Evolutionary conservation across 1,140 invertebrate genomes (phyloP).

Genomic region (Lepeophtheirus salmonis): DNA sequence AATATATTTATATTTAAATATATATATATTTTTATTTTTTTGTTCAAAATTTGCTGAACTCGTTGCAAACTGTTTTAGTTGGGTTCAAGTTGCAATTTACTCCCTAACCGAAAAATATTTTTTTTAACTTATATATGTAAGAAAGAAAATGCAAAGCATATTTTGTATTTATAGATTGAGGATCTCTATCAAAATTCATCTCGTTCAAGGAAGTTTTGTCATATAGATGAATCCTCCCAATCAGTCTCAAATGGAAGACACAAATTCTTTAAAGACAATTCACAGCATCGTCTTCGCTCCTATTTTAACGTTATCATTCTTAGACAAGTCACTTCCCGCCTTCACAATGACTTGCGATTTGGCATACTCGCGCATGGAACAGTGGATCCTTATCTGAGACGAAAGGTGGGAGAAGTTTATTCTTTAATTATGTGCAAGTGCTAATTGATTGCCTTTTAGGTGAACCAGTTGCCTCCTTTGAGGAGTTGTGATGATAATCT

Average conservation of each 20-base stretch:
- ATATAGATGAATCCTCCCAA: background rate
- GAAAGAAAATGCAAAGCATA: too few relatives aligned
- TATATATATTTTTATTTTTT: too few relatives aligned
- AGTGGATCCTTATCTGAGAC: background rate
- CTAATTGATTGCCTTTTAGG: too few relatives aligned
- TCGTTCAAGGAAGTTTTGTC: background rate
- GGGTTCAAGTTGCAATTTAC: too few relatives aligned
- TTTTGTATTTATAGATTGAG: background rate
- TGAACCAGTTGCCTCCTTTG: background rate
- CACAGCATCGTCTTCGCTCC: background rate
- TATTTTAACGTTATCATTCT: background rate
- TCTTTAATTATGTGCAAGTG: too few relatives aligned
- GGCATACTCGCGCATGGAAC: background rate
- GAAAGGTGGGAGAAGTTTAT: too few relatives aligned
- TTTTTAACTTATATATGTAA: too few relatives aligned
- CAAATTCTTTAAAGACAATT: background rate
- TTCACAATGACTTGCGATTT: background rate
- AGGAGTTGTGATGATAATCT: background rate
- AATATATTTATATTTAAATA: too few relatives aligned
- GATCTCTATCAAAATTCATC: background rate
- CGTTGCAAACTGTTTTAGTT: too few relatives aligned
- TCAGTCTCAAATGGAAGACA: background rate
- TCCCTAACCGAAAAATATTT: too few relatives aligned
- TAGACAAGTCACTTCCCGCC: background rate
- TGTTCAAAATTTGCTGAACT: too few relatives aligned